These are phyloP conservation scores for Atethmia centrago DNA, from an alignment of 2,888 invertebrate species.

Conservation along the genomic window DNA sequence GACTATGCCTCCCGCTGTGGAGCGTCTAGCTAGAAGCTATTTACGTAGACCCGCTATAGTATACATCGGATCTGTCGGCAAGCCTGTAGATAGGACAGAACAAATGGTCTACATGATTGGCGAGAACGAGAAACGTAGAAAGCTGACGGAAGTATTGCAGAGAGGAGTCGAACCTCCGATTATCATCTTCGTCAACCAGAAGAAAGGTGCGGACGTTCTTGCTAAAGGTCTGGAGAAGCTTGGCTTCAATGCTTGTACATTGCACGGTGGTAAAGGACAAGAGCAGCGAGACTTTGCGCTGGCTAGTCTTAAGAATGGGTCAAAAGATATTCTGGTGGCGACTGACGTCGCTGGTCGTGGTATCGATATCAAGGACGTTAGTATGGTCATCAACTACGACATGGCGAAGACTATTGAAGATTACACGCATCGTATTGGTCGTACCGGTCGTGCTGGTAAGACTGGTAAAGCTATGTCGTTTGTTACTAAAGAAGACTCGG, in stretches of 20 bases:
- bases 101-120: constrained; percentile 99
- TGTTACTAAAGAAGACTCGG: constrained; percentile 98
- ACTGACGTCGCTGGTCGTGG: constrained; percentile 99
- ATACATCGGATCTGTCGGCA: constrained; percentile 98
- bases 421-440: constrained; percentile 99
- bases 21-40: constrained; percentile 98
- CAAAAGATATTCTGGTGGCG: constrained; percentile 99
- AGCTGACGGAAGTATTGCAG: constrained; percentile 97
- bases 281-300: constrained; percentile 99
- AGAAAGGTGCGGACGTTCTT: constrained; percentile 99
- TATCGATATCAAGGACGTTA: constrained; percentile 99
- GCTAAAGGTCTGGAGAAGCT: constrained; percentile 99
- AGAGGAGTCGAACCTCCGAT: constrained; percentile 98
- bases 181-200: constrained; percentile 99
- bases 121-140: constrained; percentile 98
- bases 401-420: constrained; percentile 99
- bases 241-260: constrained; percentile 98
- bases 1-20: constrained; percentile 99
- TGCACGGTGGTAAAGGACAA: constrained; percentile 99
- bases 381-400: constrained; percentile 99
- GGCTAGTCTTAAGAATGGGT: constrained; percentile 98
- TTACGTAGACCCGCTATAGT: constrained; percentile 98
- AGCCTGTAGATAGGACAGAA: constrained; percentile 99
- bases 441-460: constrained; percentile 99
- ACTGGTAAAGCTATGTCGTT: constrained; percentile 99